phyloP scores from a whole-genome alignment of 2,113 vertebrate species.

The Periophthalmus modestus region DNA sequence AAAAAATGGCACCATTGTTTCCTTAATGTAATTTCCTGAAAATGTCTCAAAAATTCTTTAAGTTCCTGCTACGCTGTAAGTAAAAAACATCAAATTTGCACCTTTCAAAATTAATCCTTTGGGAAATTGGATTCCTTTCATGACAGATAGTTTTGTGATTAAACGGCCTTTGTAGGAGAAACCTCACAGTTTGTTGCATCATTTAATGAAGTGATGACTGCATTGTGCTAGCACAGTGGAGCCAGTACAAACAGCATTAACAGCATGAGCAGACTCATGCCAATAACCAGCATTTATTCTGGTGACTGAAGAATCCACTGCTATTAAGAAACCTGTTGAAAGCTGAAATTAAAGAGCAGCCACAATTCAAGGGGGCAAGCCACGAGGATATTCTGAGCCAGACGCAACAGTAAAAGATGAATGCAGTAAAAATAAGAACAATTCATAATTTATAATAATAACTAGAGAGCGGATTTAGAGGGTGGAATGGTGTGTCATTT shows the following conservation, averaged over 20 bases:
- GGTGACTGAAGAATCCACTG: not conserved
- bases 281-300: constrained; percentile 6
- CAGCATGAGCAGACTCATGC: not conserved
- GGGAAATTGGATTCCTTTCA: not conserved
- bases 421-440: not conserved
- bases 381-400: not conserved
- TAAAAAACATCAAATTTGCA: not conserved
- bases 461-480: not conserved
- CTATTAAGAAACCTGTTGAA: constrained; percentile 9
- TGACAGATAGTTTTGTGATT: constrained; percentile 12
- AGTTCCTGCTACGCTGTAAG: not conserved
- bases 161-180: constrained; percentile 24
- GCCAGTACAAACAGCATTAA: constrained; percentile 9
- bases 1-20: too few relatives aligned
- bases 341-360: not conserved
- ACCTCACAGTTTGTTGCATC: constrained; percentile 7
- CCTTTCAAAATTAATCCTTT: not conserved
- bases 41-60: not conserved
- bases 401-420: not conserved
- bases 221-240: constrained; percentile 2
- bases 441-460: not conserved
- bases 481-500: not conserved
- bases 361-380: not conserved
- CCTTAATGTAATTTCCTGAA: too few relatives aligned
- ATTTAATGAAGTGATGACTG: constrained; percentile 27